These are phyloP conservation scores for Junonia oenone DNA, from an alignment of 2,888 invertebrate genomes.

Conservation along the genomic window DNA sequence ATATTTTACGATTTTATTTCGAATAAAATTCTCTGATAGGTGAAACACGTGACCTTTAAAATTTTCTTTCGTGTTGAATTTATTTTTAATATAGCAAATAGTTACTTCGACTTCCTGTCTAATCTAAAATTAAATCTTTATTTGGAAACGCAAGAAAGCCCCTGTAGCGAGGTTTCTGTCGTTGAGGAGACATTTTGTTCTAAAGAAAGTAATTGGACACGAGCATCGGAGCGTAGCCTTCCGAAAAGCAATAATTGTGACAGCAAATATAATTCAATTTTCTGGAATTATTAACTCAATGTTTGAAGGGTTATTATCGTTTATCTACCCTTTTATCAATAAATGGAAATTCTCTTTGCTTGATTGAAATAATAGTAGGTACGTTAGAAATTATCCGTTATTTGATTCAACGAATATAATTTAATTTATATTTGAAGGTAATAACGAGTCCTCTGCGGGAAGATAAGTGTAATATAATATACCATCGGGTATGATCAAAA, in stretches of 20 bases:
- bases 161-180: slow-evolving; percentile 47
- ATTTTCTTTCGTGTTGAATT: not conserved
- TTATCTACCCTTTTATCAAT: slow-evolving; percentile 28
- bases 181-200: slow-evolving; percentile 56
- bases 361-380: slow-evolving; percentile 17
- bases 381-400: slow-evolving; percentile 7
- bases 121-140: slow-evolving; percentile 69
- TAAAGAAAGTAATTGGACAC: slow-evolving; percentile 59
- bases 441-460: not conserved
- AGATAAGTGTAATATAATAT: not conserved
- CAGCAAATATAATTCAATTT: slow-evolving; percentile 55
- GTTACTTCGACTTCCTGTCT: slow-evolving; percentile 40
- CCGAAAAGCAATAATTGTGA: slow-evolving; percentile 52
- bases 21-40: too few relatives aligned
- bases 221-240: slow-evolving; percentile 49
- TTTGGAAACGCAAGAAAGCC: slow-evolving; percentile 48
- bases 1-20: too few relatives aligned
- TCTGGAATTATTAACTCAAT: slow-evolving; percentile 44
- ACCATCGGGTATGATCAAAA: too few relatives aligned
- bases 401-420: not conserved
- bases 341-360: slow-evolving; percentile 19
- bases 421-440: not conserved
- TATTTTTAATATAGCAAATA: slow-evolving; percentile 23
- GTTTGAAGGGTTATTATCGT: slow-evolving; percentile 33
- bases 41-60: not conserved